A percentile compares a stretch with the other conserved stretches of the same genome.
phyloP scores from a whole-genome alignment of 2,888 invertebrate genomes.

The Labia minor region DNA sequence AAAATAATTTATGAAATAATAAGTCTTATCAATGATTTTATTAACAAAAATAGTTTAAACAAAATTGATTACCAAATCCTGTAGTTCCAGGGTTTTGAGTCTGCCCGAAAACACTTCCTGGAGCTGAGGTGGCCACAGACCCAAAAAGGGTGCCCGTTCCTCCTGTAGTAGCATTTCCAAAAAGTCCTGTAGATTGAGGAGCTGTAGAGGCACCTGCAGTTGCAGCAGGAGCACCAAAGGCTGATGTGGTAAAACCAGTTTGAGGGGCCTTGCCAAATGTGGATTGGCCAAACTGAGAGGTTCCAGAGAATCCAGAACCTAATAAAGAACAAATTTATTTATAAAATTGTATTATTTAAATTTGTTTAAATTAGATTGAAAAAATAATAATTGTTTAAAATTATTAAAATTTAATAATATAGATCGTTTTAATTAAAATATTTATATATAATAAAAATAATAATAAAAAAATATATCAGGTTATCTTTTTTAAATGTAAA shows the following conservation, averaged over 20 bases:
- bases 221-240: slow-evolving; percentile 24
- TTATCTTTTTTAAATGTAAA: too few species aligned
- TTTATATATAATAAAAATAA: too few species aligned
- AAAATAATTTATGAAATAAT: too few species aligned
- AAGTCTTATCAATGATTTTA: too few species aligned
- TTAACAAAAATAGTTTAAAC: not conserved
- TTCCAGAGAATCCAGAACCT: slow-evolving; percentile 26
- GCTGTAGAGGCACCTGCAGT: not conserved
- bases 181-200: slow-evolving; percentile 18
- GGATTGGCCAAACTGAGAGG: slow-evolving; percentile 40
- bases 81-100: slow-evolving; percentile 44
- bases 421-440: not conserved
- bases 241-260: slow-evolving; percentile 25
- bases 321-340: not conserved
- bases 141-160: slow-evolving; percentile 47
- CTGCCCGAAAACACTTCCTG: slow-evolving; percentile 47
- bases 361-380: too few species aligned
- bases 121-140: slow-evolving; percentile 43
- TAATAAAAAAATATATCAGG: too few species aligned
- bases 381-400: not conserved
- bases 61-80: slow-evolving; percentile 33
- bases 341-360: too few species aligned
- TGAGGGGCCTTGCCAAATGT: slow-evolving; percentile 41
- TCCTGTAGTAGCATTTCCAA: slow-evolving; percentile 26
- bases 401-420: not conserved